Percentiles rank a stretch among this genome's conserved stretches.
Evolutionary conservation across 2,797 vertebrate genomes (phyloP).

Genomic region (Pygocentrus nattereri): DNA sequence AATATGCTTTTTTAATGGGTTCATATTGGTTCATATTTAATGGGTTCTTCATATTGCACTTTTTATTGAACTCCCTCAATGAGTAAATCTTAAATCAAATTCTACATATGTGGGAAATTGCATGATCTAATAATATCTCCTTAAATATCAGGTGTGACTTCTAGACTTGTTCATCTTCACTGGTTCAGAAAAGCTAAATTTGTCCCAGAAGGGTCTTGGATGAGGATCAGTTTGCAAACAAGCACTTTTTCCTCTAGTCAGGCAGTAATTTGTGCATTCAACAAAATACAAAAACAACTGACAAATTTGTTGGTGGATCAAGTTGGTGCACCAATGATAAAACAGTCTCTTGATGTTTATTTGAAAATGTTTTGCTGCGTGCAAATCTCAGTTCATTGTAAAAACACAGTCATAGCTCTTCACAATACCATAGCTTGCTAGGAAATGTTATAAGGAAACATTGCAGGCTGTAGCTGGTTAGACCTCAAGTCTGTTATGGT

Average conservation of each 20-base stretch:
- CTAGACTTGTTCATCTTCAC: background rate
- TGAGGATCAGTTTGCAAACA: background rate
- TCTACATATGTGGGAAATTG: background rate
- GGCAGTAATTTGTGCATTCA: background rate
- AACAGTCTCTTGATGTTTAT: background rate
- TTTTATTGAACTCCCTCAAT: background rate
- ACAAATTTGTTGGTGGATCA: background rate
- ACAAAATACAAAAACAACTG: background rate
- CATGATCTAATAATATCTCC: background rate
- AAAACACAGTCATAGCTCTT: background rate
- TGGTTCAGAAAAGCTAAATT: background rate
- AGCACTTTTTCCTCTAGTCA: background rate
- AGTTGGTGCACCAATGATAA: background rate
- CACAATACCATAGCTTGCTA: background rate
- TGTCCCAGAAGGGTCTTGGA: background rate
- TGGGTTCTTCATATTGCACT: background rate
- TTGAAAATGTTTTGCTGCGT: conserved; percentile 9
- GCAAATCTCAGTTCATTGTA: background rate
- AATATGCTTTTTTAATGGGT: too few species aligned
- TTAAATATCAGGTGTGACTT: background rate
- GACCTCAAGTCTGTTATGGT: conserved; percentile 31
- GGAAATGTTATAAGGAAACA: background rate
- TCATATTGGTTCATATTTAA: too few species aligned
- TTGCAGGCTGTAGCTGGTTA: background rate
- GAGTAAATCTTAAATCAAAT: background rate